phyloP scores from a whole-genome alignment of 2,113 vertebrate species.

The Toxotes chatareus region DNA sequence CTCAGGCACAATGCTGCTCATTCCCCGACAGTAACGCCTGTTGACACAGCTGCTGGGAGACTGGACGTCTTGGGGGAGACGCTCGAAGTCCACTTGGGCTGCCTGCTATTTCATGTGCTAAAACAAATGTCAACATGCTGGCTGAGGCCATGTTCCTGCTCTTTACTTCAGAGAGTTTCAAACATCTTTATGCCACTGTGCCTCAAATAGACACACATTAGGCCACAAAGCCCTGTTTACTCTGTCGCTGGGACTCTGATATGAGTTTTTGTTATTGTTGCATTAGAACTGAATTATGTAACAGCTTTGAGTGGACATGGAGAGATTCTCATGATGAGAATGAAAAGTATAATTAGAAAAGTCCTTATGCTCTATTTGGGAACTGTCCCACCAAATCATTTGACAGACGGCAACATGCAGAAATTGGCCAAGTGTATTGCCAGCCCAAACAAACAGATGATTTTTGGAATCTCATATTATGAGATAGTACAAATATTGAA shows the following conservation, averaged over 20 bases:
- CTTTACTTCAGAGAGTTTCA: constrained; percentile 32
- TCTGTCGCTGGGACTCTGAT: constrained; percentile 2
- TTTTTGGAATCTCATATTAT: constrained; percentile 3
- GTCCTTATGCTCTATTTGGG: constrained; percentile 42
- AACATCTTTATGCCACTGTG: constrained; percentile 17
- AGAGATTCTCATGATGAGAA: constrained; percentile 22
- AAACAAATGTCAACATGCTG: constrained; percentile 60
- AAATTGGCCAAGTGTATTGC: background rate
- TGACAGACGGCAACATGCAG: constrained; percentile 32
- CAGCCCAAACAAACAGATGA: constrained; percentile 12
- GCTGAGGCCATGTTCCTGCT: constrained; percentile 11
- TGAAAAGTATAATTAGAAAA: constrained; percentile 39
- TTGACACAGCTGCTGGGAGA: constrained; percentile 66
- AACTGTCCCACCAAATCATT: constrained; percentile 26
- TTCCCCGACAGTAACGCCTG: constrained; percentile 62
- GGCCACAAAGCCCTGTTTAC: constrained; percentile 1
- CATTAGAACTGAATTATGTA: constrained; percentile 19
- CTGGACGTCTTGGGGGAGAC: constrained; percentile 32
- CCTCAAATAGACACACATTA: constrained; percentile 22
- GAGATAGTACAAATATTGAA: constrained; percentile 15
- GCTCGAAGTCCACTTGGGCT: constrained; percentile 20
- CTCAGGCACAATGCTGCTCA: constrained; percentile 42
- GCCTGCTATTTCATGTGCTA: constrained; percentile 42
- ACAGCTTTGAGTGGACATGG: constrained; percentile 13
- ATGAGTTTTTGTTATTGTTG: constrained; percentile 9